A percentile compares a stretch with the other conserved stretches of the same genome.
phyloP scores from a whole-genome alignment of 2,797 vertebrate species.

The Lagorchestes hirsutus region DNA sequence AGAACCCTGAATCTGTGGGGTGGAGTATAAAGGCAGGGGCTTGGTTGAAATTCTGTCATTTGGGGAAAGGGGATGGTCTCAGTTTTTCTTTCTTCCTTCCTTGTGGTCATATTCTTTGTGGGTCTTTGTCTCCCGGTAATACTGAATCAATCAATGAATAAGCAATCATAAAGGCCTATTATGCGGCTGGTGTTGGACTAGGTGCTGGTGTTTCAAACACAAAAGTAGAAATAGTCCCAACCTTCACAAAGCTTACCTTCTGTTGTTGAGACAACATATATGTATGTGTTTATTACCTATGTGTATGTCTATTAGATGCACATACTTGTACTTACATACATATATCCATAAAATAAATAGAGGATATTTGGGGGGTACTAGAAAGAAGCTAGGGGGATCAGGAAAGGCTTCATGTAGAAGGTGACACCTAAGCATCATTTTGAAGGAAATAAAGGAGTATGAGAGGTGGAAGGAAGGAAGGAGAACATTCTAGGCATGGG shows the following conservation, averaged over 20 bases:
- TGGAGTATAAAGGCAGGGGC: neutral
- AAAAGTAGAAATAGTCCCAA: neutral
- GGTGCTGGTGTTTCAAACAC: neutral
- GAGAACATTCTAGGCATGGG: neutral
- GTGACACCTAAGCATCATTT: neutral
- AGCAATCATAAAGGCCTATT: neutral
- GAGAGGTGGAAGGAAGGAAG: neutral
- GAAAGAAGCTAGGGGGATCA: neutral
- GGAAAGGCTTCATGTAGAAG: neutral
- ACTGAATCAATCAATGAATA: neutral
- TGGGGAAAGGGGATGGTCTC: neutral
- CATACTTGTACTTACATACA: neutral
- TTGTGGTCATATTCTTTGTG: neutral
- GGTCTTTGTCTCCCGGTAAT: neutral
- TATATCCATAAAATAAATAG: neutral
- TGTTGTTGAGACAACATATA: neutral
- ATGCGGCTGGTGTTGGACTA: fast-evolving
- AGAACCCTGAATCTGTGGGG: neutral
- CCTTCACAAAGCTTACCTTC: neutral
- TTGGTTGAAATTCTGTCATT: neutral
- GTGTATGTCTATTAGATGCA: neutral
- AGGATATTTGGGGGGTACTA: neutral
- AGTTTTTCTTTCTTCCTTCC: neutral
- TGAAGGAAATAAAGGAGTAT: too few species aligned
- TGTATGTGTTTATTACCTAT: neutral